Evolutionary conservation across 2,888 invertebrate genomes (phyloP).

Genomic region (Magallana nippona): DNA sequence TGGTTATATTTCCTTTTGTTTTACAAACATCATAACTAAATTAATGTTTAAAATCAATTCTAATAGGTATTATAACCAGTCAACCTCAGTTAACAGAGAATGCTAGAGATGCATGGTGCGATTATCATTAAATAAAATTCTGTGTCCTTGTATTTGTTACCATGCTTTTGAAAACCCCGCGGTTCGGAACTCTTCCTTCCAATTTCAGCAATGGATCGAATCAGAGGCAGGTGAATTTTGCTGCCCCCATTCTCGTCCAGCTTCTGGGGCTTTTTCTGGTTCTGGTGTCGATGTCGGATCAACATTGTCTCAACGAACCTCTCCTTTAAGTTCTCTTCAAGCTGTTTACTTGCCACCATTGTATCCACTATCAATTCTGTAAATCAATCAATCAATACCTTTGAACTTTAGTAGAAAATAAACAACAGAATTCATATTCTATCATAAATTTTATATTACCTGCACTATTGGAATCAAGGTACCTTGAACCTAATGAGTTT

Average conservation of each 20-base stretch:
- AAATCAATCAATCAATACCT: conserved; percentile 40
- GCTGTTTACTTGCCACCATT: conserved; percentile 89
- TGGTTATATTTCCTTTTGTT: too few species aligned
- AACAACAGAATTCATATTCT: too few species aligned
- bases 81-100: too few species aligned
- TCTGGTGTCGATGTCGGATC: conserved; percentile 95
- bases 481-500: too few species aligned
- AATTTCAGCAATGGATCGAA: conserved; percentile 95
- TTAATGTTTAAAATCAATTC: too few species aligned
- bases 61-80: too few species aligned
- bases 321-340: conserved; percentile 88
- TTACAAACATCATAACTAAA: too few species aligned
- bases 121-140: too few species aligned
- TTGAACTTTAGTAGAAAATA: too few species aligned
- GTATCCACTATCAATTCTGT: conserved; percentile 91
- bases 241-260: conserved; percentile 62
- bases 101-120: too few species aligned
- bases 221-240: conserved; percentile 81
- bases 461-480: too few species aligned
- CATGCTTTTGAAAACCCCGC: conserved; percentile 54
- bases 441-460: too few species aligned
- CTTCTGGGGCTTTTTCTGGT: conserved; percentile 83
- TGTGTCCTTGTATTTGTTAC: conserved; percentile 40
- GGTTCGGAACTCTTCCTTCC: conserved; percentile 91
- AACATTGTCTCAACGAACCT: conserved; percentile 91